Evolutionary conservation across 2,888 invertebrate genomes (phyloP).

Genomic region (Dicycla oo): DNA sequence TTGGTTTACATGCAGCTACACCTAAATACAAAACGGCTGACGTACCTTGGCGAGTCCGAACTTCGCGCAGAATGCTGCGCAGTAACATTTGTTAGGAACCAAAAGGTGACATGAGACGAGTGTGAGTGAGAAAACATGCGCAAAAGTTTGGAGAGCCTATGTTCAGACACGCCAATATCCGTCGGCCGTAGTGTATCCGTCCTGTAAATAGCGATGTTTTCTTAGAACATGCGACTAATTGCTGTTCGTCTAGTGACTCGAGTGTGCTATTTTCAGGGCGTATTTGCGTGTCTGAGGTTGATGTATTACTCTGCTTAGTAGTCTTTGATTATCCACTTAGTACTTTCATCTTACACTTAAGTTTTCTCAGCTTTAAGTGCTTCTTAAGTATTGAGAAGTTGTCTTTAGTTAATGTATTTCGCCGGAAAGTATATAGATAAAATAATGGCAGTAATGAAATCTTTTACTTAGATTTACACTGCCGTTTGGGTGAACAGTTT

Average conservation of each 20-base stretch:
- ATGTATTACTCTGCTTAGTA: constrained; percentile 24
- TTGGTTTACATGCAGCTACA: constrained; percentile 1
- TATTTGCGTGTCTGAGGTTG: constrained; percentile 18
- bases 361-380: constrained; percentile 7
- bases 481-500: constrained; percentile 27
- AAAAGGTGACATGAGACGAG: too few species aligned
- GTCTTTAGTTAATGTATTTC: constrained; percentile 1
- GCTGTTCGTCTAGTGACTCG: constrained; percentile 27
- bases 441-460: neutral
- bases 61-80: too few species aligned
- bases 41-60: too few species aligned
- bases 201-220: constrained; percentile 57
- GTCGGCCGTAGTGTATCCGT: too few species aligned
- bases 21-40: too few species aligned
- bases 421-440: constrained; percentile 13
- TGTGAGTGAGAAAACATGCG: too few species aligned
- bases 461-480: constrained; percentile 1
- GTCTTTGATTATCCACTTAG: constrained; percentile 38
- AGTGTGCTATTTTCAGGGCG: constrained; percentile 47
- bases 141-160: too few species aligned
- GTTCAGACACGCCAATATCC: too few species aligned
- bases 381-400: constrained; percentile 11
- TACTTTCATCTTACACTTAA: constrained; percentile 45
- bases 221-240: constrained; percentile 58
- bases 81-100: too few species aligned